Evolutionary conservation across 2,888 invertebrate species (phyloP), one percentile per base, ranked within the genome.

Genomic region (Lasioglossum zephyrum): DNA sequence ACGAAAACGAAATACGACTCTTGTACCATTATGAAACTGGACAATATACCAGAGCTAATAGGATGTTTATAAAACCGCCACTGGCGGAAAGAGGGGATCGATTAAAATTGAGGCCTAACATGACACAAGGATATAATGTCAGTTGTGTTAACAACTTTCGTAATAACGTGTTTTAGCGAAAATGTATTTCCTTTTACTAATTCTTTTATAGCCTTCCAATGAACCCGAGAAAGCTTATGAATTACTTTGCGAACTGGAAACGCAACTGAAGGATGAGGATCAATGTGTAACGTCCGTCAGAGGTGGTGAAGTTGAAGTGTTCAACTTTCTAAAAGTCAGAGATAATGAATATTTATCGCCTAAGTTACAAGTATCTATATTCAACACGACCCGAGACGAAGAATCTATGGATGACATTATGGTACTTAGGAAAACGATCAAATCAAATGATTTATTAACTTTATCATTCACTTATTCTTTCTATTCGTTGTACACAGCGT

Each of bases 31-130:
- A 97, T 90, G 96, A 95, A 0, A 96, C 96, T 83, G 96, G 94
- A 39, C 95, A 96, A 87, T 96, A 97, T 5, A 96, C 97, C 0
- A 96, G 97, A 85, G 96, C 96, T 18, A 97, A 96, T 0, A 96
- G 97, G 66, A 96, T 95, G 76, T 98, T 97, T 90, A 95, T 96
- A 3, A 98, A 97, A 92, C 97, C 98, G 0, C 96, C 97, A 8
- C 94, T 96, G 79, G 96, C 97, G 0, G 97, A 98, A 92, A 97
- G 97, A 91, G 97, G 97, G 0, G 96, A 97, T 8, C 96, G 96
- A 89, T 95, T 97, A 16, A 93, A 96, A 63, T 97, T 96, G 88
- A 96, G 97, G 92, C 96, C 97, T 0, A 96, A 96, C 5, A 96
- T 97, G 86, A 97, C 97, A 0, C 95, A 96, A 36, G 96, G 96